Percentiles rank a stretch among this genome's conserved stretches.
Conservation (phyloP, 2,797 vertebrate genomes). For the Neosilurus hyrtlii region DNA sequence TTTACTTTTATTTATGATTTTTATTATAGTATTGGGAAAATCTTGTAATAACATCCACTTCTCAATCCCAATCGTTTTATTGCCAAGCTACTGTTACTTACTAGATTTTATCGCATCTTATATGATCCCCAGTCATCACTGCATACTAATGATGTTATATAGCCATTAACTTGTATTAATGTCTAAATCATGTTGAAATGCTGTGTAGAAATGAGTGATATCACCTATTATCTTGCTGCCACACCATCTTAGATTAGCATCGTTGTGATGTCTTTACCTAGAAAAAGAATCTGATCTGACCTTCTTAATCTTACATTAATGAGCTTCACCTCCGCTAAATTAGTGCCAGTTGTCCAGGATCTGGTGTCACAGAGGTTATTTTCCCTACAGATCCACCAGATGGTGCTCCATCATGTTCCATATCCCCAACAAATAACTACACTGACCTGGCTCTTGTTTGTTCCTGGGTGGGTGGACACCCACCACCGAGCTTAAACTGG, state of each 20-base stretch:
- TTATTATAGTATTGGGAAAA: neutral
- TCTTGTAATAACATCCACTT: neutral
- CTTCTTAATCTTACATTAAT: conserved; percentile 40
- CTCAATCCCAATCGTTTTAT: neutral
- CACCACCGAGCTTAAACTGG: conserved; percentile 77
- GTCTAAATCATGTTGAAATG: neutral
- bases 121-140: neutral
- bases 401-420: conserved; percentile 77
- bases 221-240: conserved; percentile 21
- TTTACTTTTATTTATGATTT: neutral
- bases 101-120: neutral
- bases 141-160: neutral
- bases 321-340: conserved; percentile 38
- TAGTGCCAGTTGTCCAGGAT: conserved; percentile 43
- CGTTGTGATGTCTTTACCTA: conserved; percentile 7
- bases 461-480: conserved; percentile 81
- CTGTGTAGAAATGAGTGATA: neutral
- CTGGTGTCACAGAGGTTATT: conserved; percentile 53
- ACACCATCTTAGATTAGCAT: conserved; percentile 1
- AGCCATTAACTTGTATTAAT: conserved; percentile 1
- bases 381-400: conserved; percentile 80
- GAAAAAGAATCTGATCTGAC: conserved; percentile 37
- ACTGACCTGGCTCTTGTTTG: conserved; percentile 77
- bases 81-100: neutral
- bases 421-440: conserved; percentile 73